Evolutionary conservation across 2,797 vertebrate genomes (phyloP).

Genomic region (Chromis chromis): DNA sequence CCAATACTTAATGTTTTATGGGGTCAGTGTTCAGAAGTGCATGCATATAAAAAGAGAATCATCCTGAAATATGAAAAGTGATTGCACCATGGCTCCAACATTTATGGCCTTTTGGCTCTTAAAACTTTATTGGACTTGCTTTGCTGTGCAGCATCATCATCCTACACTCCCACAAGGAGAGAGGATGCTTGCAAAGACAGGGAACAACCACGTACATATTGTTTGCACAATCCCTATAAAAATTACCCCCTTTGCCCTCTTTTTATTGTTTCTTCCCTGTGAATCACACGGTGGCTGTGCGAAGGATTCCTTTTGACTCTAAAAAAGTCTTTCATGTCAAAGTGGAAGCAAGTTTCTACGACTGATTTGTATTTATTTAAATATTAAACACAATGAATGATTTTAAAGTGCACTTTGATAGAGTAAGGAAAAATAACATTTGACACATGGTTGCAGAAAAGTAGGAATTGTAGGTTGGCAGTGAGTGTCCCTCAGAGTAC

Average conservation of each 20-base stretch:
- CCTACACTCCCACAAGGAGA: background rate
- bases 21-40: constrained; percentile 78
- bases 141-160: constrained; percentile 52
- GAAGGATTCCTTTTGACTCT: background rate
- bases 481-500: no score
- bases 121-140: constrained; percentile 79
- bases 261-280: background rate
- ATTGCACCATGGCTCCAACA: constrained; percentile 62
- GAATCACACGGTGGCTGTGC: constrained; percentile 1
- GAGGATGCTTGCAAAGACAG: constrained; percentile 29
- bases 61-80: constrained; percentile 66
- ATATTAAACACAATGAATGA: background rate
- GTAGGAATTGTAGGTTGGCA: background rate
- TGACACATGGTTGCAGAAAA: background rate
- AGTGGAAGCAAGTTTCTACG: background rate
- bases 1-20: constrained; percentile 78
- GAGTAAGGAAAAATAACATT: background rate
- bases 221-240: constrained; percentile 2
- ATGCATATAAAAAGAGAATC: constrained; percentile 59
- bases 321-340: background rate
- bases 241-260: background rate
- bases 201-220: constrained; percentile 10
- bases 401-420: background rate
- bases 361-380: background rate
- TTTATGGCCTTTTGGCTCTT: constrained; percentile 72